Percentiles rank a stretch among this genome's conserved stretches.
These are phyloP conservation scores for Stomorhina lunata DNA, from an alignment of 2,888 invertebrate species.

Conservation along the genomic window DNA sequence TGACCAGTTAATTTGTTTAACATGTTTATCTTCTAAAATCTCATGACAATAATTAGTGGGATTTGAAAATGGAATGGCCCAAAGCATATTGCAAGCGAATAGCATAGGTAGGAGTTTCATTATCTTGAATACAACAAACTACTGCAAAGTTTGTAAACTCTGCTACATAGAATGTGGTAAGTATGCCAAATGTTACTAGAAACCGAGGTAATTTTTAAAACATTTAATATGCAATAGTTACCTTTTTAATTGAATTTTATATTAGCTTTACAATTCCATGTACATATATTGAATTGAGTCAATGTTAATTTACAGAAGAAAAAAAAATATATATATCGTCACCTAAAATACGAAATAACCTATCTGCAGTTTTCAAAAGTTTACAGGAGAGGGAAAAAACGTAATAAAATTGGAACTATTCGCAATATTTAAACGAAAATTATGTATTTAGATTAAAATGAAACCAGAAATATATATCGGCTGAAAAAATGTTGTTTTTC, in stretches of 20 bases:
- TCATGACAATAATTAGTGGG: constrained; percentile 64
- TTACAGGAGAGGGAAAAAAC: too few relatives aligned
- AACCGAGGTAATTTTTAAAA: neutral
- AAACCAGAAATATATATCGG: too few relatives aligned
- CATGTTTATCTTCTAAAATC: constrained; percentile 61
- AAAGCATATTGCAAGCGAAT: neutral
- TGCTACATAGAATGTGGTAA: neutral
- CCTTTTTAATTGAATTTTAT: neutral
- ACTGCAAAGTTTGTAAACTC: neutral
- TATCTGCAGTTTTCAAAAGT: too few relatives aligned
- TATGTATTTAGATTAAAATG: too few relatives aligned
- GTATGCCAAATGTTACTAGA: neutral
- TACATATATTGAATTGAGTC: too few relatives aligned
- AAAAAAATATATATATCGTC: too few relatives aligned
- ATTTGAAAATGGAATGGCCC: neutral
- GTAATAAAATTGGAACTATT: too few relatives aligned
- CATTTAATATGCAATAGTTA: neutral
- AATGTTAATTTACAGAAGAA: too few relatives aligned
- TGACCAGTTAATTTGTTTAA: constrained; percentile 68
- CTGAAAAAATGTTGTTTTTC: too few relatives aligned
- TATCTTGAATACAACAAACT: neutral
- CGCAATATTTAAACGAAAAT: too few relatives aligned
- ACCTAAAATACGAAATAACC: too few relatives aligned
- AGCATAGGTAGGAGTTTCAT: neutral
- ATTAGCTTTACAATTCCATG: too few relatives aligned